Evolutionary conservation across 2,113 vertebrate genomes (phyloP).

Genomic region (Sphaerodactylus townsendi): DNA sequence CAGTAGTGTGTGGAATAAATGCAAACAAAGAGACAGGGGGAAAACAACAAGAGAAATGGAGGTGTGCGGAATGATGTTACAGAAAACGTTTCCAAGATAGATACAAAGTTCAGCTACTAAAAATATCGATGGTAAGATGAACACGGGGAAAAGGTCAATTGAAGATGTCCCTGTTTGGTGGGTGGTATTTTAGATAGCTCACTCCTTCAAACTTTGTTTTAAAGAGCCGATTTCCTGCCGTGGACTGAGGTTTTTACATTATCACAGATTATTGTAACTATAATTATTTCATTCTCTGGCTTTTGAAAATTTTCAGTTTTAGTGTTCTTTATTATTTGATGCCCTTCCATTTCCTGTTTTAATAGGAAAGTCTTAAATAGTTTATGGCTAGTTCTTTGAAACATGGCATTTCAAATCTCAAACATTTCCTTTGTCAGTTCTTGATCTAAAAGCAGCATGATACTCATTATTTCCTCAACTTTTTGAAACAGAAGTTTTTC

Average conservation of each 20-base stretch:
- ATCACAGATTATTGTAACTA: neutral
- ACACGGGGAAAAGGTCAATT: no score
- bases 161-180: no score
- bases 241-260: neutral
- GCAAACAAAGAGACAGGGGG: no score
- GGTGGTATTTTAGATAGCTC: neutral
- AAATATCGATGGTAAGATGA: no score
- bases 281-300: neutral
- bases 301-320: neutral
- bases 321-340: neutral
- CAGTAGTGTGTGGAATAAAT: no score
- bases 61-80: no score
- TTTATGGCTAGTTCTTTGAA: neutral
- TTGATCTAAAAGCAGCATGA: neutral
- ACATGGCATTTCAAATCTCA: neutral
- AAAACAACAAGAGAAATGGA: no score
- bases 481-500: neutral
- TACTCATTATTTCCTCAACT: neutral
- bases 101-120: no score
- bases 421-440: constrained; percentile 19
- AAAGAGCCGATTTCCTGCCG: neutral
- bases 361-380: neutral
- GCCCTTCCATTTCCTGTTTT: neutral
- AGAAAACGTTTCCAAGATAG: no score
- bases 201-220: neutral